Evolutionary conservation across 2,888 invertebrate species (phyloP).

Genomic region (Ophioninae sp.): DNA sequence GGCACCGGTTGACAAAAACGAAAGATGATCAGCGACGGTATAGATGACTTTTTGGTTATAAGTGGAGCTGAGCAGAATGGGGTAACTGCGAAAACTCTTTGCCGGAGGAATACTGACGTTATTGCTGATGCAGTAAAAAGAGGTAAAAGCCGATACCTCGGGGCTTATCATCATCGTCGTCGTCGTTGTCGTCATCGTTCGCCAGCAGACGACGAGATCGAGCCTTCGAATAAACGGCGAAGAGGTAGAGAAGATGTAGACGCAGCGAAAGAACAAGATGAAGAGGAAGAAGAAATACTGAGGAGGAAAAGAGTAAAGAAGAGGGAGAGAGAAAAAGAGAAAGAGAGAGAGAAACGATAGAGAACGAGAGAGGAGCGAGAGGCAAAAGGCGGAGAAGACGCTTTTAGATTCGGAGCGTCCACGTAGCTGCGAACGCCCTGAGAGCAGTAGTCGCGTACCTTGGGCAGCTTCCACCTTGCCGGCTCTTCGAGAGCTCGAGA

Average conservation of each 20-base stretch:
- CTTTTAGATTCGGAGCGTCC: constrained; percentile 79
- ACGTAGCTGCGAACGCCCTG: constrained; percentile 78
- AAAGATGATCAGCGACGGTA: constrained; percentile 42
- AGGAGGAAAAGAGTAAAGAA: constrained; percentile 59
- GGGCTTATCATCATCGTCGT: constrained; percentile 41
- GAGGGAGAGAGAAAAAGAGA: constrained; percentile 59
- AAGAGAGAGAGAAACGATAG: constrained; percentile 61
- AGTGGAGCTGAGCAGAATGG: constrained; percentile 37
- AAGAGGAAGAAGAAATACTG: constrained; percentile 49
- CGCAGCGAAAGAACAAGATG: constrained; percentile 48
- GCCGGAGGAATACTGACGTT: constrained; percentile 40
- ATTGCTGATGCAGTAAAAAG: constrained; percentile 47
- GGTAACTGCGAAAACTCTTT: constrained; percentile 34
- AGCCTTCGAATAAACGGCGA: constrained; percentile 65
- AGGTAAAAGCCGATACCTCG: constrained; percentile 46
- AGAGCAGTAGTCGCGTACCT: constrained; percentile 79
- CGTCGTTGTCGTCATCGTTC: constrained; percentile 46
- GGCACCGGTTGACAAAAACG: constrained; percentile 54
- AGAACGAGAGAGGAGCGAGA: constrained; percentile 63
- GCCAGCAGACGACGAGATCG: constrained; percentile 49
- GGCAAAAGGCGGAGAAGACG: constrained; percentile 76
- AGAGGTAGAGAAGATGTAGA: constrained; percentile 53
- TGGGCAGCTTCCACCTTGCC: constrained; percentile 80
- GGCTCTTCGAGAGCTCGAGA: constrained; percentile 71
- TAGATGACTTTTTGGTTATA: constrained; percentile 38